These are phyloP conservation scores for Grus americana DNA, from an alignment of 2,113 vertebrate species.

Conservation along the genomic window DNA sequence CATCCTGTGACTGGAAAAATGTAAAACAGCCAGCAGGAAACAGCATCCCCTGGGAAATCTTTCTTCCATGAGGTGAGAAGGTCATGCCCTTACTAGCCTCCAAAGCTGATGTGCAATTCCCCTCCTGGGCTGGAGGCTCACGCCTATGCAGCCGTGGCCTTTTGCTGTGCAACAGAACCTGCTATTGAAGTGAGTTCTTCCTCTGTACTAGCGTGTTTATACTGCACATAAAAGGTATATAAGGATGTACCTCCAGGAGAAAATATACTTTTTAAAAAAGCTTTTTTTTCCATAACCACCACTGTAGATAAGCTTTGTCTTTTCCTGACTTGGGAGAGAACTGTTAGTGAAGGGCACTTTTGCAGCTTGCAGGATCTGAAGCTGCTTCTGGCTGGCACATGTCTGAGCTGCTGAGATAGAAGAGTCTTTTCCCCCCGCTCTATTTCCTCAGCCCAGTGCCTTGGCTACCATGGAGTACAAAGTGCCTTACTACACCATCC, in stretches of 20 bases:
- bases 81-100: conserved; percentile 13
- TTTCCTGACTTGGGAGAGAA: background rate
- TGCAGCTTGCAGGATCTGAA: background rate
- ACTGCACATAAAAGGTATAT: background rate
- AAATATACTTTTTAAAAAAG: background rate
- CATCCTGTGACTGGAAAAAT: background rate
- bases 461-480: background rate
- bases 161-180: background rate
- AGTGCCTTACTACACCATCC: background rate
- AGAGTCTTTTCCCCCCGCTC: background rate
- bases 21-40: background rate
- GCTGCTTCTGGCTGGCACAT: background rate
- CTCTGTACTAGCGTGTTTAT: background rate
- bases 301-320: background rate
- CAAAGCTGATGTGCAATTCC: background rate
- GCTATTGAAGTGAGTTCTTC: background rate
- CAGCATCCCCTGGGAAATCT: background rate
- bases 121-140: background rate
- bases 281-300: background rate
- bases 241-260: background rate
- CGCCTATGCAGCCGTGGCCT: background rate
- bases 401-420: background rate
- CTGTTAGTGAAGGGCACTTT: background rate
- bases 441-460: background rate
- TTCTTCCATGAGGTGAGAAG: background rate